phyloP scores from a whole-genome alignment of 2,888 invertebrate genomes.

The Bellardia bayeri region DNA sequence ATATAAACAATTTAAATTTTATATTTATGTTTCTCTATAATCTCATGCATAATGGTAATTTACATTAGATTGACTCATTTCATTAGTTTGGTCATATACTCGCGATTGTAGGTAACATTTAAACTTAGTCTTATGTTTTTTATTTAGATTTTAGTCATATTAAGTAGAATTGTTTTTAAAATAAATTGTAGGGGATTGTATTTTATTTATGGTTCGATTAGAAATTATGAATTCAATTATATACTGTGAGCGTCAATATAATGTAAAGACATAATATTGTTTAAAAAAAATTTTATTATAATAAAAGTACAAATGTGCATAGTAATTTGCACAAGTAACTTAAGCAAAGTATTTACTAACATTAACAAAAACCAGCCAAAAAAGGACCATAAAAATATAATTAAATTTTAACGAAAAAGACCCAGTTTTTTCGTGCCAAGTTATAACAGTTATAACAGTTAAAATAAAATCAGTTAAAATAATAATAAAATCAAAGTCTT shows the following conservation, averaged over 20 bases:
- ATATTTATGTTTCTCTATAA: background rate
- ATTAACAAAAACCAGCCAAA: no score
- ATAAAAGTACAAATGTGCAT: no score
- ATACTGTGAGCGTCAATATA: background rate
- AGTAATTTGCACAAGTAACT: no score
- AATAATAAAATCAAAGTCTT: no score
- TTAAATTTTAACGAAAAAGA: no score
- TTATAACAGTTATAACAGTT: no score
- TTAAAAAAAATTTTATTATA: no score
- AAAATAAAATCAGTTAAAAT: no score
- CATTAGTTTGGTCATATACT: background rate
- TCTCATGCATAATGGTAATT: background rate
- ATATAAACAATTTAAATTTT: background rate
- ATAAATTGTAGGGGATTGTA: constrained; percentile 17
- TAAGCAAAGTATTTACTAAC: no score
- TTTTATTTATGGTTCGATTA: constrained; percentile 17
- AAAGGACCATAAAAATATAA: no score
- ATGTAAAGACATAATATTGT: no score
- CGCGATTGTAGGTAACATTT: background rate
- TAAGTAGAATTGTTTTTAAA: background rate
- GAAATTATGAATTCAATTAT: constrained; percentile 26
- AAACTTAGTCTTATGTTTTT: background rate
- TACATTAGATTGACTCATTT: background rate
- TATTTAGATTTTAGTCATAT: background rate
- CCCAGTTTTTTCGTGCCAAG: no score